These are phyloP conservation scores for Trichogramma evanescens DNA, from an alignment of 2,888 invertebrate species.

Conservation along the genomic window DNA sequence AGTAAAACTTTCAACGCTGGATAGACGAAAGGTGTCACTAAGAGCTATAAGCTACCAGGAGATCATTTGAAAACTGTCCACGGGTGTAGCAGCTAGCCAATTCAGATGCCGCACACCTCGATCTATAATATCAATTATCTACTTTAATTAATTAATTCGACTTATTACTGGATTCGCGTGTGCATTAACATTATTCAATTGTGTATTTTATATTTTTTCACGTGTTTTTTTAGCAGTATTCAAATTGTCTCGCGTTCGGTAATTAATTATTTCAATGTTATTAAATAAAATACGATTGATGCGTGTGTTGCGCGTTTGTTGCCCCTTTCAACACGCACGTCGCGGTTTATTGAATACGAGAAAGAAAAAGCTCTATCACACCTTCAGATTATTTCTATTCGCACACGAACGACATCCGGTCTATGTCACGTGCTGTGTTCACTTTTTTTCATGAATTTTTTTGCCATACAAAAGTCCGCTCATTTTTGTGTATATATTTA, in stretches of 20 bases:
- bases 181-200: constrained; percentile 22
- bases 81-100: constrained; percentile 47
- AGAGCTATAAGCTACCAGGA: constrained; percentile 46
- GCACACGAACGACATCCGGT: constrained; percentile 18
- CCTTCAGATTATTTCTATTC: background rate
- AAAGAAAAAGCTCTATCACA: too few species aligned
- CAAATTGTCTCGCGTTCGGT: too few species aligned
- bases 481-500: constrained; percentile 1
- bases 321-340: background rate
- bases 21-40: constrained; percentile 40
- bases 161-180: constrained; percentile 36
- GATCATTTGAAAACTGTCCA: constrained; percentile 49
- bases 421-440: constrained; percentile 9
- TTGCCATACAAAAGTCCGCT: constrained; percentile 10
- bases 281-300: background rate
- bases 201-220: too few species aligned
- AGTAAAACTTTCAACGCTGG: constrained; percentile 26
- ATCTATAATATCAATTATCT: constrained; percentile 43
- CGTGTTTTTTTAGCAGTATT: too few species aligned
- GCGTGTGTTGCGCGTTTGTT: background rate
- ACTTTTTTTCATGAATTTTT: background rate
- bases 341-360: too few species aligned
- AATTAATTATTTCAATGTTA: background rate
- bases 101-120: constrained; percentile 46
- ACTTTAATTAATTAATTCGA: constrained; percentile 44